Evolutionary conservation across 1,140 invertebrate genomes (phyloP).

Genomic region (Oedothorax gibbosus): DNA sequence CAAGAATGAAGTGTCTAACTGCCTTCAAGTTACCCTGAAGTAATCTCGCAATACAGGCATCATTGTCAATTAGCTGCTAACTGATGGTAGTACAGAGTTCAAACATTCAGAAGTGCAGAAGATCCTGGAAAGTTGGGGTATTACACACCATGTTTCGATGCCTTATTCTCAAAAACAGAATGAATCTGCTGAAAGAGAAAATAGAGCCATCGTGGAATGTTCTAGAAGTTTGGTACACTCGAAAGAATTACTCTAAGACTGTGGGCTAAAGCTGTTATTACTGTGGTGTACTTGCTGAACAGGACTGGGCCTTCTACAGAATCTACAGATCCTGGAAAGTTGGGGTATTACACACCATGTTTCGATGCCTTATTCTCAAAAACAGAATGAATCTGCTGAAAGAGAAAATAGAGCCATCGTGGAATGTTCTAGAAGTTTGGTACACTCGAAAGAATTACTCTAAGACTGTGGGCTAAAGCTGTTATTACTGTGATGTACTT

Average conservation of each 20-base stretch:
- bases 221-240: slow-evolving; percentile 66
- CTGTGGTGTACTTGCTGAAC: background rate
- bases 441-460: slow-evolving; percentile 62
- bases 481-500: background rate
- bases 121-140: no score
- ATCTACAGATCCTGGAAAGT: no score
- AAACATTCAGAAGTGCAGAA: no score
- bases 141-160: no score
- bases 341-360: no score
- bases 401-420: slow-evolving; percentile 68
- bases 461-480: background rate
- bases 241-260: background rate
- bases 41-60: no score
- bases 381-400: no score
- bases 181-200: no score
- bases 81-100: background rate
- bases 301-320: background rate
- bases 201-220: slow-evolving; percentile 68
- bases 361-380: no score
- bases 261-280: background rate
- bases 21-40: no score
- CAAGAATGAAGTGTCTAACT: no score
- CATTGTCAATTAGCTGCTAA: background rate
- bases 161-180: no score
- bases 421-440: slow-evolving; percentile 68